Conservation (phyloP, 2,888 invertebrate genomes). For the Nymphalis c-album region DNA sequence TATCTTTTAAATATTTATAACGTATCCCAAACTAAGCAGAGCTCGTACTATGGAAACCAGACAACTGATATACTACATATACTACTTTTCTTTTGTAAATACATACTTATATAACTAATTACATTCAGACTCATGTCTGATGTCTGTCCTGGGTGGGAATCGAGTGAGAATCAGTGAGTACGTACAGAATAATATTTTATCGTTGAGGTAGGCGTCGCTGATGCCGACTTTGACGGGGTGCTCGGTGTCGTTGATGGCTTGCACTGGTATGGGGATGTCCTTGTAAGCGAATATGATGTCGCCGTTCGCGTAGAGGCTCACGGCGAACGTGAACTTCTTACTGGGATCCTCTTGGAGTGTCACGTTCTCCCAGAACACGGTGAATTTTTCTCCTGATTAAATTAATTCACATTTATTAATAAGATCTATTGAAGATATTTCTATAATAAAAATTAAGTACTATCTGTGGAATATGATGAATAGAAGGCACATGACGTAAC, state of each 20-base stretch:
- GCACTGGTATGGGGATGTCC: constrained; percentile 88
- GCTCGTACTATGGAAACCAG: no score
- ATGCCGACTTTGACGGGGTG: constrained; percentile 99
- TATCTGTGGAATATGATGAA: no score
- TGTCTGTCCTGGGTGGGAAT: no score
- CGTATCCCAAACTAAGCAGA: no score
- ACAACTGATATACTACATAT: no score
- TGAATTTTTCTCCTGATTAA: constrained; percentile 89
- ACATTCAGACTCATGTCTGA: no score
- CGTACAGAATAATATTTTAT: constrained; percentile 92
- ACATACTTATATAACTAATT: no score
- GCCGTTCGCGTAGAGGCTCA: constrained; percentile 91
- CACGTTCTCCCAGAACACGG: constrained; percentile 97
- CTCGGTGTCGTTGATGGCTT: constrained; percentile 88
- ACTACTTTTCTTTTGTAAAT: no score
- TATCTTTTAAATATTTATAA: no score
- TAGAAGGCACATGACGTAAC: no score
- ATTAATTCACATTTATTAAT: not conserved
- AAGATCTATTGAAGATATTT: not conserved
- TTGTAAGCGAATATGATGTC: constrained; percentile 96
- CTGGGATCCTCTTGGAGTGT: constrained; percentile 88
- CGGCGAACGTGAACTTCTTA: constrained; percentile 93
- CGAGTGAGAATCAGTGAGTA: no score
- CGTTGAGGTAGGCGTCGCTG: constrained; percentile 98
- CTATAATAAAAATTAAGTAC: no score